Base-by-base conservation (phyloP, 2,888 invertebrate species). In the Coremacera marginata region DNA sequence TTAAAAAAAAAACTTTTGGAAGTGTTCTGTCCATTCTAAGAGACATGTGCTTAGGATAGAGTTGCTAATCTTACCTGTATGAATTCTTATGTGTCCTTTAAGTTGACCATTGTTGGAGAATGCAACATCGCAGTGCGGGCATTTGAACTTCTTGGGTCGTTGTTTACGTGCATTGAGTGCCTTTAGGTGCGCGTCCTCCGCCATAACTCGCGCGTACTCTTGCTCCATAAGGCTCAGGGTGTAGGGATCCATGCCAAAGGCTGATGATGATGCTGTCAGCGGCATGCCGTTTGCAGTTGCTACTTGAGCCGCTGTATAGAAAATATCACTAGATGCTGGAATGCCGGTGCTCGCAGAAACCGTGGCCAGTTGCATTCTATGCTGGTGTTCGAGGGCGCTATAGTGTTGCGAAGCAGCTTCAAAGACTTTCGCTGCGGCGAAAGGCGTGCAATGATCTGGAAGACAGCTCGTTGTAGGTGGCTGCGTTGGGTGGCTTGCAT, bases 31-130 rank as follows among this genome's bases (percentile, higher is more conserved):
- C 25, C 22, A 60, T 19, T 60, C 22, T 8, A 3, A 25, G n/a
- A 7, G 3, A 4, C 4, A 60, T 1, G 31, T 31, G 25, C 5
- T 8, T 60, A 4, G 31, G 62, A 11, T 62, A 31, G n/a, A 52
- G 16, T n/a, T 55, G 14, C 22, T 14, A n/a, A 80, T 87, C 89
- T 90, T 88, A 90, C 96, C 96, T 52, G 96, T 96, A 85, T 97
- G 97, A 75, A 96, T 97, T 77, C 97, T 90, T n/a, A 96, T 93
- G 86, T 97, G 97, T 19, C 97, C 97, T 87, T 95, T 96, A 0
- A 97, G 90, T 84, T 97, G 97, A 0, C 97, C 97, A 88, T 96
- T 97, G 88, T 97, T 97, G n/a, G 96, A 96, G 88, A 97, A 97
- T 0, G 95, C 96, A 0, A 96, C 95, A 82, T 95, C 93, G 86